A percentile compares a stretch with the other conserved stretches of the same genome.
These are phyloP conservation scores for Oenanthe melanoleuca DNA, from an alignment of 2,113 vertebrate species.

Conservation along the genomic window DNA sequence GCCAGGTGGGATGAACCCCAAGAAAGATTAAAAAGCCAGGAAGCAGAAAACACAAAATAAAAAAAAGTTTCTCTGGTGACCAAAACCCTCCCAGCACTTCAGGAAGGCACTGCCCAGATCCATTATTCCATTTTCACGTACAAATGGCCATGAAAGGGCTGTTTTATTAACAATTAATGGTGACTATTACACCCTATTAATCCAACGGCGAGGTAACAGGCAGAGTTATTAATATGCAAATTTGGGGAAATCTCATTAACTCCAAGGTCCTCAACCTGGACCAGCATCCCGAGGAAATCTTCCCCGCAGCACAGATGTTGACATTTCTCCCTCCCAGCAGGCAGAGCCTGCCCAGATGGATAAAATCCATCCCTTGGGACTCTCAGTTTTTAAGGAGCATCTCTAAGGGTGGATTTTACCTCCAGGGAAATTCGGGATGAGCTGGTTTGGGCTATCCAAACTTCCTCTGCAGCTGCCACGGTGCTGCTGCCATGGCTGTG, in stretches of 20 bases:
- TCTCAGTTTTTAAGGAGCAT: background rate
- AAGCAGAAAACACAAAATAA: background rate
- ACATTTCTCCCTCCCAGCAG: background rate
- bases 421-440: background rate
- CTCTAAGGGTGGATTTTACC: fast-evolving
- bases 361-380: background rate
- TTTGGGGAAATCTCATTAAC: slow-evolving; percentile 7
- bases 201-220: background rate
- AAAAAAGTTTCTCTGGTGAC: background rate
- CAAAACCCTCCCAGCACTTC: fast-evolving
- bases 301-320: background rate
- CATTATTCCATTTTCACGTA: background rate
- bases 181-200: background rate
- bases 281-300: background rate
- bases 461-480: fast-evolving
- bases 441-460: background rate
- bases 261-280: background rate
- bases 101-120: background rate
- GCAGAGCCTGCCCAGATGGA: background rate
- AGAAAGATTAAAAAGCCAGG: background rate
- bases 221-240: slow-evolving; percentile 41
- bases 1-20: background rate
- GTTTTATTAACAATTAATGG: slow-evolving; percentile 20
- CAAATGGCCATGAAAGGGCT: background rate
- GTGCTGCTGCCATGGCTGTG: background rate